Percentiles rank a stretch among this genome's conserved stretches.
These are phyloP conservation scores for Tryphoninae sp. DNA, from an alignment of 2,888 invertebrate species.

Conservation along the genomic window DNA sequence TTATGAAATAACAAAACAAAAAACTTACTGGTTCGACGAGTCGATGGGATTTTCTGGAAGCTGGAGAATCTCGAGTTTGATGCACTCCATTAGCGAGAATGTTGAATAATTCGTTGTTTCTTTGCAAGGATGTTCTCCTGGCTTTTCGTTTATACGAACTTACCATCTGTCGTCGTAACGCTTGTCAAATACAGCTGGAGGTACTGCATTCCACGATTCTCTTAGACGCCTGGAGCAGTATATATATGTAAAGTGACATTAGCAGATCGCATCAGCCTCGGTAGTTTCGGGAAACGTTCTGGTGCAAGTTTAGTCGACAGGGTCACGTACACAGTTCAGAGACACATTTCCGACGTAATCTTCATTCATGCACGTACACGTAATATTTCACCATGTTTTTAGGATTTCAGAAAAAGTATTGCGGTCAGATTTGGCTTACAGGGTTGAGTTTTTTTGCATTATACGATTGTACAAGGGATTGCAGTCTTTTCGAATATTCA, in stretches of 20 bases:
- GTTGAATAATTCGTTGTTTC: slow-evolving; percentile 11
- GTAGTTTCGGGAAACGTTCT: background rate
- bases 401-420: too few relatives aligned
- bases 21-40: background rate
- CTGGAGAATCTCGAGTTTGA: slow-evolving; percentile 4
- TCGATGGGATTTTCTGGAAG: background rate
- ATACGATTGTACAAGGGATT: too few relatives aligned
- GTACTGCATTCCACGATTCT: background rate
- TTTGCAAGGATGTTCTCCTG: background rate
- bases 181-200: background rate
- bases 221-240: background rate
- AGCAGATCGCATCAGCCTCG: background rate
- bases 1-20: background rate
- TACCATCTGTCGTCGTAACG: background rate
- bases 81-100: slow-evolving; percentile 12
- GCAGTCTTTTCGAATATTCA: background rate
- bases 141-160: background rate
- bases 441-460: too few relatives aligned
- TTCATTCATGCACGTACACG: too few relatives aligned
- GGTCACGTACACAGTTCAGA: background rate
- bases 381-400: too few relatives aligned
- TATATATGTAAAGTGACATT: background rate
- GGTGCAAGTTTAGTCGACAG: background rate
- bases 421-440: too few relatives aligned
- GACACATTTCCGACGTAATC: too few relatives aligned